Evolutionary conservation across 2,888 invertebrate genomes (phyloP).

Genomic region (Drosophila bunnanda): DNA sequence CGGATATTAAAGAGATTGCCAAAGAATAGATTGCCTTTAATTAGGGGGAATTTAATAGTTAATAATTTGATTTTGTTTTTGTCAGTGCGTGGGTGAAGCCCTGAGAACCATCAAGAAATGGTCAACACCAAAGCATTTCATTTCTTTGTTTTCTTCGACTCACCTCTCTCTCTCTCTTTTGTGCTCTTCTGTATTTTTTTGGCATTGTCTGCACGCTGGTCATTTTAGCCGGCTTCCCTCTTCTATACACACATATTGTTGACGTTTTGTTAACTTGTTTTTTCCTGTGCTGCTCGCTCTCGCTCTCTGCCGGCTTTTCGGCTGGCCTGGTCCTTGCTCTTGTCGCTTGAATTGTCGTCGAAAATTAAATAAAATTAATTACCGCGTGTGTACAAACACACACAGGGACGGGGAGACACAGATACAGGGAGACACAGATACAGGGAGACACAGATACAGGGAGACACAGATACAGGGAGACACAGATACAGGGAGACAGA

Average conservation of each 20-base stretch:
- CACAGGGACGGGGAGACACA: not conserved
- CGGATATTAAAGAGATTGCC: not conserved
- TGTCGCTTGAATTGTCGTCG: conserved; percentile 76
- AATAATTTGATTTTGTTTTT: not conserved
- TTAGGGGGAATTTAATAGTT: not conserved
- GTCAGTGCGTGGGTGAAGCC: no score
- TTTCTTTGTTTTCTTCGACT: no score
- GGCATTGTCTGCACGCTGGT: conserved; percentile 44
- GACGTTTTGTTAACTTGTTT: conserved; percentile 78
- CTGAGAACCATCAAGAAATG: no score
- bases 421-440: not conserved
- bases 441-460: conserved; percentile 13
- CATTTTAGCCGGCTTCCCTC: conserved; percentile 54
- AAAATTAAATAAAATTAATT: conserved; percentile 79
- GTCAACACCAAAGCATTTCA: no score
- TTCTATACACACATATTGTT: conserved; percentile 61
- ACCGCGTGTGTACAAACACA: conserved; percentile 66
- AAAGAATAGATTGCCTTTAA: not conserved
- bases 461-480: conserved; percentile 3
- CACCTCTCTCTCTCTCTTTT: not conserved
- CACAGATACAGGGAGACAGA: conserved; percentile 10
- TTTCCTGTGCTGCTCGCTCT: conserved; percentile 63
- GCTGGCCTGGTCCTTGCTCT: conserved; percentile 39
- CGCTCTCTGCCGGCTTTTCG: conserved; percentile 19
- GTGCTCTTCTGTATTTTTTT: conserved; percentile 14